A percentile compares a stretch with the other conserved stretches of the same genome.
phyloP scores from a whole-genome alignment of 1,140 invertebrate species.

The Scaptomyza montana region DNA sequence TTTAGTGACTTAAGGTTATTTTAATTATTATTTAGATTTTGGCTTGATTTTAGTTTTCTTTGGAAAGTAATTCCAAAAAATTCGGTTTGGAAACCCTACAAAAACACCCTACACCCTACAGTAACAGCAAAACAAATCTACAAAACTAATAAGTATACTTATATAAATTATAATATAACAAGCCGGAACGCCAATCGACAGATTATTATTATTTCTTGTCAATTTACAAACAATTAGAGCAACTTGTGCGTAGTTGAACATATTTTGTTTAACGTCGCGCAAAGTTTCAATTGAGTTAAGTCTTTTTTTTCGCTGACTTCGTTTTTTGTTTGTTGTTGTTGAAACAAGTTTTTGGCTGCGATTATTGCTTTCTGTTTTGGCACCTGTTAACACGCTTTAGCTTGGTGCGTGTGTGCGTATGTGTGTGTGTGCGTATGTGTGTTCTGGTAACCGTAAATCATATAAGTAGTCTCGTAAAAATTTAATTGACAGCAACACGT shows the following conservation, averaged over 20 bases:
- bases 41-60: too few relatives aligned
- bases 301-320: slow-evolving; percentile 11
- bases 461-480: slow-evolving; percentile 7
- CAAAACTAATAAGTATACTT: slow-evolving; percentile 4
- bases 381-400: slow-evolving; percentile 74
- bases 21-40: too few relatives aligned
- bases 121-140: slow-evolving; percentile 26
- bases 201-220: slow-evolving; percentile 22
- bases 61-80: too few relatives aligned
- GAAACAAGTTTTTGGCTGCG: slow-evolving; percentile 34
- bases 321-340: slow-evolving; percentile 22
- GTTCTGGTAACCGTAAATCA: slow-evolving; percentile 46
- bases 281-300: slow-evolving; percentile 41
- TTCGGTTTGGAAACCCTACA: too few relatives aligned
- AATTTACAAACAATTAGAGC: slow-evolving; percentile 74
- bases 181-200: slow-evolving; percentile 33
- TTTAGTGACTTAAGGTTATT: too few relatives aligned
- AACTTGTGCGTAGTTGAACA: slow-evolving; percentile 52
- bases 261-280: slow-evolving; percentile 9
- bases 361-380: slow-evolving; percentile 56
- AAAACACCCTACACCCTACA: too few relatives aligned
- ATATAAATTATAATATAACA: slow-evolving; percentile 5
- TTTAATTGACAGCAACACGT: slow-evolving; percentile 56
- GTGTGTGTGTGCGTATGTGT: not conserved
- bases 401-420: not conserved